Conservation (phyloP, 2,113 vertebrate species). For the Erythrolamprus reginae region DNA sequence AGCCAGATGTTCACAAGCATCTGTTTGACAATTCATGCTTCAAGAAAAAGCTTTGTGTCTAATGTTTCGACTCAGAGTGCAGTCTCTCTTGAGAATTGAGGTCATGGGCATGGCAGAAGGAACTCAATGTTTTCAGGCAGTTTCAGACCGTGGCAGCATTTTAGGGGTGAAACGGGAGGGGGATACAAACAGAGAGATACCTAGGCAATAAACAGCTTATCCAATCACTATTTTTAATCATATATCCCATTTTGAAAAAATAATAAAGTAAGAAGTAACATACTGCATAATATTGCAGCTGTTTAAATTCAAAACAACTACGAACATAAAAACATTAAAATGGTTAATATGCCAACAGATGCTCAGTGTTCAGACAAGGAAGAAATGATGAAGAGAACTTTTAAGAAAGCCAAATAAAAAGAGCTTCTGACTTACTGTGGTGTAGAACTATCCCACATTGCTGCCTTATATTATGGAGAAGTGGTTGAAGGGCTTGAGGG, state of each 20-base stretch:
- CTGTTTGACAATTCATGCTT: background rate
- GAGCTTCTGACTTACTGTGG: background rate
- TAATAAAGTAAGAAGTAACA: background rate
- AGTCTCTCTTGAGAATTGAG: background rate
- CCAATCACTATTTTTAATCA: background rate
- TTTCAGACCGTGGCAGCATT: background rate
- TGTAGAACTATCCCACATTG: background rate
- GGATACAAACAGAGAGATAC: background rate
- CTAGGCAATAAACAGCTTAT: background rate
- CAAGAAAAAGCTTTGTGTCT: background rate
- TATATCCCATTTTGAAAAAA: background rate
- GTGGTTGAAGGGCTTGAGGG: background rate
- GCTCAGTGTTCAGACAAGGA: background rate
- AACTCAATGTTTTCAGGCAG: background rate
- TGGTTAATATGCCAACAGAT: background rate
- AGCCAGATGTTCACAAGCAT: slow-evolving; percentile 11
- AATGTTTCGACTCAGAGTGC: background rate
- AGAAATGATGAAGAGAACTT: background rate
- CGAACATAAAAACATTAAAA: background rate
- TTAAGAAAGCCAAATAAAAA: background rate
- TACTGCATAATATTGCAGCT: background rate
- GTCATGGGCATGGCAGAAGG: background rate
- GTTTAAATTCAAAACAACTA: background rate
- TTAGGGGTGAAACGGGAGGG: background rate
- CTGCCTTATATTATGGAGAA: background rate